Evolutionary conservation across 2,113 vertebrate species (phyloP), one percentile per base, ranked within the genome.

Genomic region (Corythoichthys haematopterus): DNA sequence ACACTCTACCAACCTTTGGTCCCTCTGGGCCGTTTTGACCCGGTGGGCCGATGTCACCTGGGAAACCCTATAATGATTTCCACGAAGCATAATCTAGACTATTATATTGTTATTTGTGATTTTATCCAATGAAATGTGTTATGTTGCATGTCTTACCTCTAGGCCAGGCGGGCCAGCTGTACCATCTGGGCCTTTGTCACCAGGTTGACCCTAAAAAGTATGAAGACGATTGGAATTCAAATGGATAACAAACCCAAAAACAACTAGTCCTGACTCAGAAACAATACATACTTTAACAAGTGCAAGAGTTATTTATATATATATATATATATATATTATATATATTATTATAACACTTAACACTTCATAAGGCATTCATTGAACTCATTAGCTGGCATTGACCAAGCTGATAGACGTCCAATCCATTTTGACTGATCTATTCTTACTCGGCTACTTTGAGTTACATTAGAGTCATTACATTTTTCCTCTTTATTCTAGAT

Each of bases 1-100:
- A 2, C 1, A 47, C 46, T 33, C 13, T 4, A 70, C 94, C 91
- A 75, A 98, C 97, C 95, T 98, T 99, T 64, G 85, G 83, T 46
- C 96, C 97, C 90, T 96, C 93, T 0, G 91, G 94, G 67, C 97
- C 95, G 0, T 99, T 98, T 77, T 93, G 90, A 87, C 97, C 96
- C 14, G 97, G 96, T 58, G 90, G 92, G 58, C 97, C 97, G 46
- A 98, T 95, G 83, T 97, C 95, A 61, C 97, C 97, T 6, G 97
- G 97, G 84, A 96, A 99, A 51, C 96, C 96, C 96, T 98, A 67
- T 12, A 65, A 35, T 12, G 15, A 62, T 48, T 14, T 37, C 53
- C 62, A 65, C 1, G 11, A 55, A 40, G 58, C 12, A 6, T 36
- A 13, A 14, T 35, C 15, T 35, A 33, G 11, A 53, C 14, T 36